Evolutionary conservation across 2,113 vertebrate genomes (phyloP).

Genomic region (Megaceryle maxima): DNA sequence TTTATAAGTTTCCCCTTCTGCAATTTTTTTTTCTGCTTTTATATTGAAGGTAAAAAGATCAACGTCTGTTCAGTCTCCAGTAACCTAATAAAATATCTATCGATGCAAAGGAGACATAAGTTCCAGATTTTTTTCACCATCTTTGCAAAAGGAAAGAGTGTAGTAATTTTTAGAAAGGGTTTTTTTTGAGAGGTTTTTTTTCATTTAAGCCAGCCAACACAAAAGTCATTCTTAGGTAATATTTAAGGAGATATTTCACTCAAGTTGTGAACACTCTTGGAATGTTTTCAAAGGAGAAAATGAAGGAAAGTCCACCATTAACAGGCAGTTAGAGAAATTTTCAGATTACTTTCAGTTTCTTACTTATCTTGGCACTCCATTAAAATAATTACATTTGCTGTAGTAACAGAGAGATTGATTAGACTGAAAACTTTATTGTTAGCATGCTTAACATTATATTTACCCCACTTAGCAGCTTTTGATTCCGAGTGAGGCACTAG

Average conservation of each 20-base stretch:
- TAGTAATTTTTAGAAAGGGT: neutral
- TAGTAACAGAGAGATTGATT: conserved; percentile 68
- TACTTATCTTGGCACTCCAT: conserved; percentile 70
- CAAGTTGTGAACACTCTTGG: conserved; percentile 42
- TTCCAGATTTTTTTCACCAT: neutral
- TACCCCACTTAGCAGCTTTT: conserved; percentile 52
- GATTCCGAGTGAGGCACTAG: neutral
- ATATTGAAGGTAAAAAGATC: neutral
- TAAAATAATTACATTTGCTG: conserved; percentile 59
- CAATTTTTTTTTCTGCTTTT: neutral
- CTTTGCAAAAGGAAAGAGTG: neutral
- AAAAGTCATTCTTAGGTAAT: conserved; percentile 30
- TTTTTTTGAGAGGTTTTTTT: neutral
- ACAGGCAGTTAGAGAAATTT: conserved; percentile 61
- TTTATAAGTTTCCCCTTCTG: neutral
- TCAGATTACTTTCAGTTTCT: conserved; percentile 74
- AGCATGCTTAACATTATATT: conserved; percentile 51
- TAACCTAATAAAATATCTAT: neutral
- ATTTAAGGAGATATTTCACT: conserved; percentile 59
- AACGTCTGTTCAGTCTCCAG: neutral
- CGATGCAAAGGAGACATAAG: neutral
- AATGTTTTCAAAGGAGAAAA: conserved; percentile 59
- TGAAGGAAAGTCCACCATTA: conserved; percentile 64
- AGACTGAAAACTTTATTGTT: conserved; percentile 55
- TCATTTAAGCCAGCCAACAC: neutral